phyloP scores from a whole-genome alignment of 2,797 vertebrate species.

The Coregonus ussuriensis region DNA sequence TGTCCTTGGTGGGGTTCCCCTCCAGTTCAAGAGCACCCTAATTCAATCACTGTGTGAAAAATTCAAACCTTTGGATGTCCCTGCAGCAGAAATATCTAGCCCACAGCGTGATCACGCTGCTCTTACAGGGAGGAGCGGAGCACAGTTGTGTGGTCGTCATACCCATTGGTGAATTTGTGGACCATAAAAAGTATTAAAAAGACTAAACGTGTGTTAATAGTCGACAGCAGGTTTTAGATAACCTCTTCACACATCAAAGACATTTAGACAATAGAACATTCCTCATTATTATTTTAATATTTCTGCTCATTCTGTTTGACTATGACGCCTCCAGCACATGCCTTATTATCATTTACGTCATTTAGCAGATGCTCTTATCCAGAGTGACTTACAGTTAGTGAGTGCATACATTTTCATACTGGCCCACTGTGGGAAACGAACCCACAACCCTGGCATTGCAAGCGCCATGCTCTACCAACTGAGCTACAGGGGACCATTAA shows the following conservation, averaged over 20 bases:
- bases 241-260: neutral
- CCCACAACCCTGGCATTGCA: too few species aligned
- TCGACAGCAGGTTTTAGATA: neutral
- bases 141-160: constrained; percentile 15
- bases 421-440: too few species aligned
- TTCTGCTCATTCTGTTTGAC: too few species aligned
- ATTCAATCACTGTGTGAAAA: constrained; percentile 78
- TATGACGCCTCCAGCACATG: neutral
- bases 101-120: constrained; percentile 39
- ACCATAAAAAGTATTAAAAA: neutral
- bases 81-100: constrained; percentile 60
- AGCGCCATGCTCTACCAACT: too few species aligned
- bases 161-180: neutral
- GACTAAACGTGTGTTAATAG: neutral
- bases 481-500: neutral
- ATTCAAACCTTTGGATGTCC: constrained; percentile 68
- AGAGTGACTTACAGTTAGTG: too few species aligned
- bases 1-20: constrained; percentile 59
- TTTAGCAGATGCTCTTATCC: too few species aligned
- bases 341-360: too few species aligned
- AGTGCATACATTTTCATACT: too few species aligned
- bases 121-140: constrained; percentile 20
- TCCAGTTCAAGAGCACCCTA: constrained; percentile 64
- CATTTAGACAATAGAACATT: too few species aligned
- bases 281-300: too few species aligned